A percentile compares a stretch with the other conserved stretches of the same genome.
Evolutionary conservation across 2,113 vertebrate species (phyloP).

Genomic region (Cyphomyrus discorhynchus): DNA sequence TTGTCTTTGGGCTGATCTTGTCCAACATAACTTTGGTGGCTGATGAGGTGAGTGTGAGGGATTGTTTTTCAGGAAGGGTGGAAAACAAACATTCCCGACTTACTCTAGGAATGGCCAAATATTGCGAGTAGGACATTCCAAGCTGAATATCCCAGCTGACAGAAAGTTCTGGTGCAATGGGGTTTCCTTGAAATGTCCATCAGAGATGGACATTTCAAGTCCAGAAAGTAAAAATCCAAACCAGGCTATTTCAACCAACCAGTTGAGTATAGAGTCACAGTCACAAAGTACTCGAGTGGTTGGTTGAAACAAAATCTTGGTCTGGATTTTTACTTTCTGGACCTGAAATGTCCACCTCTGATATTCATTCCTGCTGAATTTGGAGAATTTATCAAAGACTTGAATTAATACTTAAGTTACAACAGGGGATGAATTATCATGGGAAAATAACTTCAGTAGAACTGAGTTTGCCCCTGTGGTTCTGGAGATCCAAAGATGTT

Average conservation of each 20-base stretch:
- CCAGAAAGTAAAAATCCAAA: too few relatives aligned
- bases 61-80: background rate
- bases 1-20: constrained; percentile 4
- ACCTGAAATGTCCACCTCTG: too few relatives aligned
- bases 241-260: too few relatives aligned
- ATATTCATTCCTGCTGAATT: background rate
- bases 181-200: background rate
- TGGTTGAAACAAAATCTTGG: too few relatives aligned
- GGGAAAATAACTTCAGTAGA: background rate
- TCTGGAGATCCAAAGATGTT: background rate
- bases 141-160: background rate
- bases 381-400: background rate
- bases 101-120: background rate
- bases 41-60: background rate
- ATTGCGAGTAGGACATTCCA: background rate
- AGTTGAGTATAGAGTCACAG: too few relatives aligned
- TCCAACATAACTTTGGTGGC: background rate
- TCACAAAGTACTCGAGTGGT: too few relatives aligned
- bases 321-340: too few relatives aligned
- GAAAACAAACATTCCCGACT: too few relatives aligned
- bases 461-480: background rate
- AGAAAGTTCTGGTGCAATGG: background rate
- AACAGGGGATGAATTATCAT: background rate
- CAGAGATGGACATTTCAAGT: too few relatives aligned
- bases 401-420: background rate